Base-by-base conservation (phyloP, 2,113 vertebrate genomes). In the Chascanopsetta lugubris region DNA sequence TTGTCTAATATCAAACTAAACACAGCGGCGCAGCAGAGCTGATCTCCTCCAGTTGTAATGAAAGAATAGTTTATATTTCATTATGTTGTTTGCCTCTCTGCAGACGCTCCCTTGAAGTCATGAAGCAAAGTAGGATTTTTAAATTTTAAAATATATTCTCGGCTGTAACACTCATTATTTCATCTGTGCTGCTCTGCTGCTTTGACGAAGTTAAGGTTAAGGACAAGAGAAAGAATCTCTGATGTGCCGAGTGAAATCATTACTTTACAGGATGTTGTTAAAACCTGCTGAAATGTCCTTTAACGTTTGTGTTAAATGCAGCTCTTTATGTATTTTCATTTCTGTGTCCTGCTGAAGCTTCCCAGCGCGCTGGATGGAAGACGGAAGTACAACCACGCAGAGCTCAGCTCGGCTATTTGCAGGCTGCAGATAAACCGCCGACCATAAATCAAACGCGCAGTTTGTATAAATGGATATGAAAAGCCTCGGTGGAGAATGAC, bases 371-470 rank as follows among this genome's bases (percentile, higher is more conserved):
- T 24, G 70, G 26, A 58, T 42, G 47, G 50, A 56, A 50, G 26
- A 43, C 62, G 24, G 26, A 43, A 59, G 24, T 6, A 36, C 65
- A 55, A 17, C 75, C n/a, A 10, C 6, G 18, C 48, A 60, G 54
- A 11, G 75, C 53, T 47, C 18, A 11, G 75, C 53, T 47, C 18
- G 53, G 60, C 69, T 79, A 69, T 82, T 85, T 85, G 74, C 61
- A 74, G 71, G 67, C 60, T 6, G 79, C 61, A 77, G 84, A 87
- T 86, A 83, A 87, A 87, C 80, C 57, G 15, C 21, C 48, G 70
- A 70, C 65, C 71, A 84, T 85, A 82, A 85, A 85, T 88, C 80
- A 87, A 70, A 62, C 64, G 25, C n/a, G 69, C 26, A 25, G 49
- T 74, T 75, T 60, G 64, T 46, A 54, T 53, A 59, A 76, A 72